Evolutionary conservation across 2,113 vertebrate genomes (phyloP), one percentile per base, ranked within the genome.

Genomic region (Oostethus manadensis): DNA sequence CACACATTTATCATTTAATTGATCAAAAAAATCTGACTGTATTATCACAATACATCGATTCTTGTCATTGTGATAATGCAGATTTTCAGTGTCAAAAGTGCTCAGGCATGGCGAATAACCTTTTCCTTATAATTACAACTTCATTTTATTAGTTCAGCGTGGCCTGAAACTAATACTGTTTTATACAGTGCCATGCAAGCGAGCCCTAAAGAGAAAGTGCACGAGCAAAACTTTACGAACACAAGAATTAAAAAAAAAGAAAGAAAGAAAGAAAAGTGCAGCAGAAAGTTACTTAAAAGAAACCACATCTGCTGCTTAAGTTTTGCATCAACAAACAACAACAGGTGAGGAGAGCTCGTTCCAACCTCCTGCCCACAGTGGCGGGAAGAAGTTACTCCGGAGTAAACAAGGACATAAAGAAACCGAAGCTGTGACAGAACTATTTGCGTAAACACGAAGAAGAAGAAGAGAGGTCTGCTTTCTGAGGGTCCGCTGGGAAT

Each of bases 381-480:
- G 61, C 58, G 47, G 40, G 66, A 46, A 70, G 76, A 87, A 83
- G 82, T 71, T 72, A 45, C 71, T 71, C n/a, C 8, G 80, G 60
- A 54, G 68, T 77, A 79, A 85, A 88, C 80, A 80, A 66, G 70
- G 64, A 51, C 18, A 64, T 58, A 61, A 58, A 58, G 42, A 64
- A 74, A 66, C 8, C 76, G 82, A 57, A 29, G 3, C 58, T 59
- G 69, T 63, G 78, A 82, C 66, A 72, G 74, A 82, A 82, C 50
- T 63, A 67, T 76, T 78, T 70, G 13, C 20, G 51, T 73, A 75
- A 81, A 67, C 76, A 66, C 77, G 80, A 81, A 87, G 79, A 84
- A 68, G 70, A 85, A 70, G 69, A 77, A 60, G 64, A 71, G 45
- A 76, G 77, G 86, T 79, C 80, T 86, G 74, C 82, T 85, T 81